phyloP scores from a whole-genome alignment of 2,113 vertebrate genomes.

The Pampusana beccarii region DNA sequence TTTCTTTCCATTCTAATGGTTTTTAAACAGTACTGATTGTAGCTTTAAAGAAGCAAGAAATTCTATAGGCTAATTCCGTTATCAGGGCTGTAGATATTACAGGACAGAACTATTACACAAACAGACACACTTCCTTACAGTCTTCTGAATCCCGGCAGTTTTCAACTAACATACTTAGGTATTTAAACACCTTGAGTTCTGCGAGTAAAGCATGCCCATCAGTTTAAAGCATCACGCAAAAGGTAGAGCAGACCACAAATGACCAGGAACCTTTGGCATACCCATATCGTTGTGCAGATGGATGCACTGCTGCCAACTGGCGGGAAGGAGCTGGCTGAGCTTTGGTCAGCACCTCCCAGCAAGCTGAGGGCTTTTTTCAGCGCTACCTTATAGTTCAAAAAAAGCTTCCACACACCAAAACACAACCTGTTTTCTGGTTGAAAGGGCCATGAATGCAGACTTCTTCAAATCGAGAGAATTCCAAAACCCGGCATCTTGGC shows the following conservation, averaged over 20 bases:
- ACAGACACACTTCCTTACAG: neutral
- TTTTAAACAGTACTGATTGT: neutral
- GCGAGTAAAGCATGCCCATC: neutral
- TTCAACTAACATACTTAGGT: neutral
- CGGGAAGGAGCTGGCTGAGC: neutral
- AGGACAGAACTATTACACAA: neutral
- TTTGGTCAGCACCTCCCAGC: neutral
- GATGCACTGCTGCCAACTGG: neutral
- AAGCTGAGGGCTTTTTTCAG: neutral
- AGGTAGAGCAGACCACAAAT: neutral
- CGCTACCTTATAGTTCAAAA: neutral
- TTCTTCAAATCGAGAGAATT: neutral
- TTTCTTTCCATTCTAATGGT: neutral
- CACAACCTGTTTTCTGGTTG: neutral
- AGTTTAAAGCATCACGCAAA: neutral
- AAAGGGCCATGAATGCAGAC: neutral
- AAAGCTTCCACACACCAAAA: neutral
- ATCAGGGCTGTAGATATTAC: neutral
- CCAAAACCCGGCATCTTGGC: neutral
- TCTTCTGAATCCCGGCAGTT: neutral
- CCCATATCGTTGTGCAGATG: rapidly evolving
- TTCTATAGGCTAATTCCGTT: neutral
- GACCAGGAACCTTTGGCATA: neutral
- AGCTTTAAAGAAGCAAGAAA: neutral
- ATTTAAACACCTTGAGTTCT: neutral